Conservation (phyloP, 1,140 invertebrate species). For the Thalassaphorura encarpata region DNA sequence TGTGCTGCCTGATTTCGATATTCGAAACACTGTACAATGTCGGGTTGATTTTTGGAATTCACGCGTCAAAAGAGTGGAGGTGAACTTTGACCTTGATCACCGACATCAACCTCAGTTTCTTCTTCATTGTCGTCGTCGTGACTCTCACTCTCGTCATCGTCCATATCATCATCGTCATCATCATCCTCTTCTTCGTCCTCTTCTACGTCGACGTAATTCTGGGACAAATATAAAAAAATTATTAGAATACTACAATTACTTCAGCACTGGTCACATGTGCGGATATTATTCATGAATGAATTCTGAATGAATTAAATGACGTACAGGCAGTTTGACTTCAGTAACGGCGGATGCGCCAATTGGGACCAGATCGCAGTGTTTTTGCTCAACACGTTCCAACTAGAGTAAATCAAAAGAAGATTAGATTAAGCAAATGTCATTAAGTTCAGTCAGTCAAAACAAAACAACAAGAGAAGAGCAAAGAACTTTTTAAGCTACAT, state of each 20-base stretch:
- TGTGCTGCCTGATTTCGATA: too few species aligned
- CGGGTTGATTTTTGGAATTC: too few species aligned
- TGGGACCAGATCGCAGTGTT: slow-evolving; percentile 15
- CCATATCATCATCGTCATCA: slow-evolving; percentile 28
- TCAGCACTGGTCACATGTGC: too few species aligned
- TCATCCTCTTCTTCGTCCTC: slow-evolving; percentile 31
- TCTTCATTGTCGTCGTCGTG: slow-evolving; percentile 28
- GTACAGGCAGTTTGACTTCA: not conserved
- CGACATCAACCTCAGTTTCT: slow-evolving; percentile 24
- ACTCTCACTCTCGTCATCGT: slow-evolving; percentile 27
- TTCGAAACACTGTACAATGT: too few species aligned
- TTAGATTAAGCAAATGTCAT: too few species aligned
- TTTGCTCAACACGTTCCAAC: slow-evolving; percentile 22
- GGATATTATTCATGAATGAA: too few species aligned
- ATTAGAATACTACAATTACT: too few species aligned
- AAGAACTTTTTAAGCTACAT: too few species aligned
- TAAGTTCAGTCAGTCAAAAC: too few species aligned
- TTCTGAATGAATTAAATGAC: too few species aligned
- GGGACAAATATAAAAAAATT: not conserved
- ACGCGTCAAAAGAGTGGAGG: too few species aligned
- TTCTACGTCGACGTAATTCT: slow-evolving; percentile 26
- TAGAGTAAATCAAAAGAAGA: not conserved
- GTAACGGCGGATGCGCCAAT: not conserved
- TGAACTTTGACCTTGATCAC: slow-evolving; percentile 16
- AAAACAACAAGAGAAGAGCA: too few species aligned